Evolutionary conservation across 2,797 vertebrate species (phyloP).

Genomic region (Alectoris magna): DNA sequence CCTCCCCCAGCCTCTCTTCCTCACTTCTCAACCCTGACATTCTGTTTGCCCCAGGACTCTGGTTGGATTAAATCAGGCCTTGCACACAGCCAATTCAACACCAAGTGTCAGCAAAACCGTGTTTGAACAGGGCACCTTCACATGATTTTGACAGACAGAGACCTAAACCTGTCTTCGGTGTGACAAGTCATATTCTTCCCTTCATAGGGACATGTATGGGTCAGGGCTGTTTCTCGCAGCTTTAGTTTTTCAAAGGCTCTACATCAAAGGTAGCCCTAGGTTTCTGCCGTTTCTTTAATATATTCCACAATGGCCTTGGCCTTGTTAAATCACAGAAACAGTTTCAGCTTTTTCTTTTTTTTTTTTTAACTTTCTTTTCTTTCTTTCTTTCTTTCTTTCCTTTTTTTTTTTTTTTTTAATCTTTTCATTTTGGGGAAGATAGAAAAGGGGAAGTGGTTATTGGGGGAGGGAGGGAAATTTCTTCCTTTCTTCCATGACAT

Average conservation of each 20-base stretch:
- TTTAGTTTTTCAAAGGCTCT: slow-evolving; percentile 33
- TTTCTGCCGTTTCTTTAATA: slow-evolving; percentile 24
- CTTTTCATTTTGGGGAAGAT: not conserved
- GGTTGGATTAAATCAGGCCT: not conserved
- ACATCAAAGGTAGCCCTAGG: slow-evolving; percentile 39
- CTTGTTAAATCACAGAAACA: slow-evolving; percentile 42
- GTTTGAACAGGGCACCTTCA: not conserved
- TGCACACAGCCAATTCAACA: not conserved
- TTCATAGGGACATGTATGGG: not conserved
- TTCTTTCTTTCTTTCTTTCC: not conserved
- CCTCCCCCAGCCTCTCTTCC: not conserved
- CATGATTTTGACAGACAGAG: not conserved
- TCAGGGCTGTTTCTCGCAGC: not conserved
- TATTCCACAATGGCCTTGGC: slow-evolving; percentile 18
- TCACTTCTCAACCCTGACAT: not conserved
- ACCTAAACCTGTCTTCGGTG: not conserved
- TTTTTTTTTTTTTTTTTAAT: not conserved
- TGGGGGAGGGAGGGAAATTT: not conserved
- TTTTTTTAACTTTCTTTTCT: not conserved
- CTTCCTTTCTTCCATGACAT: not conserved
- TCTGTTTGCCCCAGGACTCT: not conserved
- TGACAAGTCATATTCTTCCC: not conserved
- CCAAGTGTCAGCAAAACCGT: not conserved
- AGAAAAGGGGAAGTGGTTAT: not conserved
- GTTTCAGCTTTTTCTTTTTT: not conserved